Conservation (phyloP, 2,888 invertebrate species). For the Drosophila birchii region DNA sequence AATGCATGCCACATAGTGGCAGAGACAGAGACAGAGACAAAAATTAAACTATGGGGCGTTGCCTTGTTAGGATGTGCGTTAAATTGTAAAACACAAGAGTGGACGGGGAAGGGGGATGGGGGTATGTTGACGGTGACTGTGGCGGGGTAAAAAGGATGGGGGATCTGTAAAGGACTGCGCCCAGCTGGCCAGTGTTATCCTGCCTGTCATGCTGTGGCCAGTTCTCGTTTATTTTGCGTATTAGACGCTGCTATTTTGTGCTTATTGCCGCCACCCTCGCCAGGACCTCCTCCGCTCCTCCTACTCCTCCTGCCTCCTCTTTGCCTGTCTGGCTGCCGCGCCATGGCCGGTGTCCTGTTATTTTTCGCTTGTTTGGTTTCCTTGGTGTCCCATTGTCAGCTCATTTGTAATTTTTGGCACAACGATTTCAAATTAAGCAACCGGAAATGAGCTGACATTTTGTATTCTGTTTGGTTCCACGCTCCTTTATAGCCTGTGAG, state of each 20-base stretch:
- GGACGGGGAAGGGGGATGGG: constrained; percentile 3
- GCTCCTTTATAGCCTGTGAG: constrained; percentile 11
- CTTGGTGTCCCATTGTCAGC: constrained; percentile 74
- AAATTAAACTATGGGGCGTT: constrained; percentile 70
- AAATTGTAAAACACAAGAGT: constrained; percentile 76
- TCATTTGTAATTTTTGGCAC: constrained; percentile 76
- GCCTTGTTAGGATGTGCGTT: constrained; percentile 78
- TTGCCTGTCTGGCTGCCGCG: constrained; percentile 31
- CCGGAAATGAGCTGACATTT: constrained; percentile 77
- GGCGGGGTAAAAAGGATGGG: constrained; percentile 2
- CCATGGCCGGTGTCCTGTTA: constrained; percentile 70
- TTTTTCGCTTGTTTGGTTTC: constrained; percentile 77
- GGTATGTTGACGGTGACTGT: not conserved
- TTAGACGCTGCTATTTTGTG: constrained; percentile 79
- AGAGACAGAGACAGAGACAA: constrained; percentile 25
- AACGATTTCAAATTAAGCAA: constrained; percentile 79
- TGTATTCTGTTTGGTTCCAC: constrained; percentile 24
- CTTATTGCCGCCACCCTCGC: constrained; percentile 66
- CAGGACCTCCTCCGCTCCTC: not conserved
- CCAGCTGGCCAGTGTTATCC: constrained; percentile 57
- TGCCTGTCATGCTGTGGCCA: constrained; percentile 70
- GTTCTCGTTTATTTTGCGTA: constrained; percentile 78
- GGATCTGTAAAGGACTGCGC: constrained; percentile 40
- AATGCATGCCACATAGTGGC: constrained; percentile 27
- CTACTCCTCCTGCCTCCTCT: not conserved